Evolutionary conservation across 2,888 invertebrate genomes (phyloP).

Genomic region (Congeria kusceri): DNA sequence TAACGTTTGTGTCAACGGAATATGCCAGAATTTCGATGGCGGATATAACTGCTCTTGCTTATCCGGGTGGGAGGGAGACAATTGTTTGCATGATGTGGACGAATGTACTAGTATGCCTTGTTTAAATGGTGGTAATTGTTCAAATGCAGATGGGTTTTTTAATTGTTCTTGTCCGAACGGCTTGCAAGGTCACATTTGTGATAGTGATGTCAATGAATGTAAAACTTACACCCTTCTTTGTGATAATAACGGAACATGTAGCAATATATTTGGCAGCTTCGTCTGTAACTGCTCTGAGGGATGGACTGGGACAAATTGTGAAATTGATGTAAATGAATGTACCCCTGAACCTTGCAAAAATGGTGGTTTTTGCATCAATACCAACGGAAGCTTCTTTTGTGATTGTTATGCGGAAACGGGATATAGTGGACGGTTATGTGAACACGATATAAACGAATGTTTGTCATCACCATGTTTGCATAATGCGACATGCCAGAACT

Average conservation of each 20-base stretch:
- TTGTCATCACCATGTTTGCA: not conserved
- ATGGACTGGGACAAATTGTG: not conserved
- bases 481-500: constrained; percentile 1
- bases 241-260: not conserved
- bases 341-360: not conserved
- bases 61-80: not conserved
- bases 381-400: constrained; percentile 9
- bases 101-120: constrained; percentile 6
- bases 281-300: not conserved
- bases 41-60: constrained; percentile 14
- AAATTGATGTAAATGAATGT: constrained; percentile 15
- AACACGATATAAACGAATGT: constrained; percentile 10
- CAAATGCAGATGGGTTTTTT: not conserved
- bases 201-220: constrained; percentile 1
- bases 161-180: not conserved
- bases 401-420: not conserved
- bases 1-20: not conserved
- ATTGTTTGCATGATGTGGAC: constrained; percentile 1
- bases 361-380: not conserved
- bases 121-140: not conserved
- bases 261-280: not conserved
- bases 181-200: not conserved
- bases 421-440: not conserved
- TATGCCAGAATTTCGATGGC: constrained; percentile 7
- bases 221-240: not conserved